Conservation (phyloP, 35 echinoderm and acorn worm genomes). For the Hemicentrotus pulcherrimus region DNA sequence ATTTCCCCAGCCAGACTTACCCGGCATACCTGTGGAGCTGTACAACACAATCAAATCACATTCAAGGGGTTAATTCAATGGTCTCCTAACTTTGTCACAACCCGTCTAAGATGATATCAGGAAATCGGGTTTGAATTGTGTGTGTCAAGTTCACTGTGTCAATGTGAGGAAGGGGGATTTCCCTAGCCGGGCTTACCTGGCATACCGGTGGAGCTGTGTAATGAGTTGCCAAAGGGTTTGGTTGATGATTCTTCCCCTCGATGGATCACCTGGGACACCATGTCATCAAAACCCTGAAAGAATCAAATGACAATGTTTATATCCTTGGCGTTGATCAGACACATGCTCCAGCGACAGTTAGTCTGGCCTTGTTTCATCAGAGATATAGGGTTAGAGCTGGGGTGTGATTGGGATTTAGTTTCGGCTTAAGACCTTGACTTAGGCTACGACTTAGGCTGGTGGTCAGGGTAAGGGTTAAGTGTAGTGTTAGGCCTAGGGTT, state of each 20-base stretch:
- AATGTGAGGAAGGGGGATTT: neutral
- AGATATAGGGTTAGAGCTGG: too few relatives aligned
- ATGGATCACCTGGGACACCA: constrained; percentile 40
- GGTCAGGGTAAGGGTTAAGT: too few relatives aligned
- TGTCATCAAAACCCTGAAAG: constrained; percentile 51
- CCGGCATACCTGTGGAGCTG: constrained; percentile 51
- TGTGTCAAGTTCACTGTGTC: neutral
- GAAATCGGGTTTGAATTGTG: neutral
- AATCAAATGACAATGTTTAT: neutral
- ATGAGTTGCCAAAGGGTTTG: constrained; percentile 54
- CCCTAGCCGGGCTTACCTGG: constrained; percentile 33
- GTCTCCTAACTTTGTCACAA: too few relatives aligned
- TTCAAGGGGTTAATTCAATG: too few relatives aligned
- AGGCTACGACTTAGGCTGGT: too few relatives aligned
- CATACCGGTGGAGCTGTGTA: constrained; percentile 52
- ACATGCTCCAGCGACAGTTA: too few relatives aligned
- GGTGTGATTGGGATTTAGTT: too few relatives aligned
- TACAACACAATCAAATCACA: neutral
- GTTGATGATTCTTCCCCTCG: constrained; percentile 14
- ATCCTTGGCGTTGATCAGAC: neutral
- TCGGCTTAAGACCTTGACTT: too few relatives aligned
- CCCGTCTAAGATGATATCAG: neutral
- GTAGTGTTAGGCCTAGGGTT: too few relatives aligned
- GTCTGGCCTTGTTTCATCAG: too few relatives aligned
- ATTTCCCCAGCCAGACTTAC: constrained; percentile 2